A percentile compares a stretch with the other conserved stretches of the same genome.
These are phyloP conservation scores for Dynastes maya DNA, from an alignment of 2,888 invertebrate species.

Conservation along the genomic window DNA sequence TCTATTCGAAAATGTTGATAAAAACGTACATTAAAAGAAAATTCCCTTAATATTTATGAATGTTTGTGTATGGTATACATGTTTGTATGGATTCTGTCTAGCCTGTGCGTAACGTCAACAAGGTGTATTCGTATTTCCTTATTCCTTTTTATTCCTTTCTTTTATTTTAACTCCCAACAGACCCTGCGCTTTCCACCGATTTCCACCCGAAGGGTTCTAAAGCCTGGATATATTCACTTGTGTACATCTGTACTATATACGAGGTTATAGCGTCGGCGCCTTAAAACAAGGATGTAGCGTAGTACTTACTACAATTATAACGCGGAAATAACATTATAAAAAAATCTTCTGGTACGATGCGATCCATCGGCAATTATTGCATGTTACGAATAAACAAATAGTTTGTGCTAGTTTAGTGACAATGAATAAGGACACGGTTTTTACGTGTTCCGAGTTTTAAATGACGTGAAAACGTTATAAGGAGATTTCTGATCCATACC, in stretches of 20 bases:
- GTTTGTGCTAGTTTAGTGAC: constrained; percentile 19
- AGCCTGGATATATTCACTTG: constrained; percentile 32
- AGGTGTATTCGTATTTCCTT: background rate
- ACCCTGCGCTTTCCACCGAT: constrained; percentile 31
- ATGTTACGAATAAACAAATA: constrained; percentile 18
- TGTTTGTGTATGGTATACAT: constrained; percentile 4
- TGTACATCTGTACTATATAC: constrained; percentile 27
- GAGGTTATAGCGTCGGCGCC: constrained; percentile 39
- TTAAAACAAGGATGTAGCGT: background rate
- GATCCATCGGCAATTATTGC: background rate
- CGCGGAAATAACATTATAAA: constrained; percentile 7
- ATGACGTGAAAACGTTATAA: constrained; percentile 25
- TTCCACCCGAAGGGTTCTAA: constrained; percentile 6
- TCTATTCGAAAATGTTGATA: too few species aligned
- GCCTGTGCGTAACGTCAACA: background rate
- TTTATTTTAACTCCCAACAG: constrained; percentile 39
- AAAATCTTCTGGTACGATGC: constrained; percentile 3
- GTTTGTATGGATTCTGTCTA: constrained; percentile 26
- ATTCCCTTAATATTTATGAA: constrained; percentile 32
- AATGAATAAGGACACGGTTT: background rate
- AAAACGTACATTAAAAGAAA: background rate
- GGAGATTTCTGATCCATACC: constrained; percentile 2
- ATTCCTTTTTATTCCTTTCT: constrained; percentile 6
- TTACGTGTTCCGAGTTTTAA: constrained; percentile 28
- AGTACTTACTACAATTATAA: constrained; percentile 11